Percentiles rank a stretch among this genome's conserved stretches.
These are phyloP conservation scores for Pseudomyrmex pallidus DNA, from an alignment of 1,140 invertebrate species.

Conservation along the genomic window DNA sequence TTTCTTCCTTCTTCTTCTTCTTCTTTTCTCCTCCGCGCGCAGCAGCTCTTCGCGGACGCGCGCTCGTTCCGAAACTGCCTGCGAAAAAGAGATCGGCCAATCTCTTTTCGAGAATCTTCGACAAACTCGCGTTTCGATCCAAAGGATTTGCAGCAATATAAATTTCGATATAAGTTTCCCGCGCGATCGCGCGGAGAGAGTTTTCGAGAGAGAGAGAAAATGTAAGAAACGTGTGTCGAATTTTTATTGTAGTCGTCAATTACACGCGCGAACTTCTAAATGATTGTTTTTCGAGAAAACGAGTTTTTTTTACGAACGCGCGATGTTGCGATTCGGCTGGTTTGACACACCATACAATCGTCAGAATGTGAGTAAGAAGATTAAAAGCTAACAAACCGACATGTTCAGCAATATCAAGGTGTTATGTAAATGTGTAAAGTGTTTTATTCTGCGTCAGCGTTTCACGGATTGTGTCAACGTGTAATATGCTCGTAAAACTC, in stretches of 20 bases:
- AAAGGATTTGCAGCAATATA: slow-evolving; percentile 1
- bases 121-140: background rate
- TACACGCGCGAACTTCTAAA: background rate
- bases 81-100: background rate
- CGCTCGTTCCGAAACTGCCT: background rate
- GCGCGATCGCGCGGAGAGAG: background rate
- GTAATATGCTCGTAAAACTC: slow-evolving; percentile 18
- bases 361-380: slow-evolving; percentile 12
- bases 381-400: background rate
- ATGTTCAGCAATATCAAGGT: background rate
- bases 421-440: slow-evolving; percentile 35
- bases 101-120: slow-evolving; percentile 13
- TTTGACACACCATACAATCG: background rate
- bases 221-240: background rate
- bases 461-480: slow-evolving; percentile 6
- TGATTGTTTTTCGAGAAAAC: slow-evolving; percentile 3
- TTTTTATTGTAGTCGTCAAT: background rate
- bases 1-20: background rate
- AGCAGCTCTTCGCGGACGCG: slow-evolving; percentile 8
- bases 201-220: background rate
- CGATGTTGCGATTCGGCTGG: background rate
- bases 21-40: background rate
- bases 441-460: slow-evolving; percentile 15
- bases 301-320: background rate
- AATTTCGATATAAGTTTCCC: slow-evolving; percentile 1